Base-by-base conservation (phyloP, 2,113 vertebrate species). In the Megalops atlanticus region DNA sequence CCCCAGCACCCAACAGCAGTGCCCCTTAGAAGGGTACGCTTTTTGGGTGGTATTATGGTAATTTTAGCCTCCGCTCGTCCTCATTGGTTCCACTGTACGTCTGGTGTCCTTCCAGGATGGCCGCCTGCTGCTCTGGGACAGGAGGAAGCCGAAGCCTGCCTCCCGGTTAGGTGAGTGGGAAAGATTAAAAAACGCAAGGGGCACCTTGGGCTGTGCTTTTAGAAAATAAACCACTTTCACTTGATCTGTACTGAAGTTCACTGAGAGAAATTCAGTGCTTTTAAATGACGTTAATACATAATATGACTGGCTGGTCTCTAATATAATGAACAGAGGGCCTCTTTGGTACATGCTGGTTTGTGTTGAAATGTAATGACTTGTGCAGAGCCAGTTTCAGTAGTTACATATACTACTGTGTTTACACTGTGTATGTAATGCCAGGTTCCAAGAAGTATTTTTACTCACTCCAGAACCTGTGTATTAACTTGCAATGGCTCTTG, bases 61-160 rank as follows among this genome's bases (percentile, higher is more conserved):
- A n/a, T n/a, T n/a, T n/a, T n/a, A n/a, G 58, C n/a, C 11, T 11
- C 27, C 31, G 24, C 6, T 64, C 31, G 11, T 64, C n/a, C n/a
- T 64, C 58, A 18, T 79, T 24, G 71, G 35, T 77, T 21, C 35
- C 10, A 31, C 36, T 75, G 43, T 70, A 4, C 31, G 14, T 68
- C 78, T 47, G 12, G 45, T 8, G 39, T 41, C 43, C 76, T 77
- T 85, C 3, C 76, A 99, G 97, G 98, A 99, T 77, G 94, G 89
- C 58, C 95, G 96, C 77, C 94, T 96, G 85, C 89, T 99, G 89
- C 91, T 99, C 69, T 99, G 98, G 98, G 98, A 99, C 88, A 95
- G 90, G 81, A 96, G 98, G 85, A 97, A 96, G 89, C 93, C 96
- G 79, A 99, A 99, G 91, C 97, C 97, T 58, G 97, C 97, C 18